phyloP scores from a whole-genome alignment of 2,113 vertebrate genomes.

The Passer montanus region DNA sequence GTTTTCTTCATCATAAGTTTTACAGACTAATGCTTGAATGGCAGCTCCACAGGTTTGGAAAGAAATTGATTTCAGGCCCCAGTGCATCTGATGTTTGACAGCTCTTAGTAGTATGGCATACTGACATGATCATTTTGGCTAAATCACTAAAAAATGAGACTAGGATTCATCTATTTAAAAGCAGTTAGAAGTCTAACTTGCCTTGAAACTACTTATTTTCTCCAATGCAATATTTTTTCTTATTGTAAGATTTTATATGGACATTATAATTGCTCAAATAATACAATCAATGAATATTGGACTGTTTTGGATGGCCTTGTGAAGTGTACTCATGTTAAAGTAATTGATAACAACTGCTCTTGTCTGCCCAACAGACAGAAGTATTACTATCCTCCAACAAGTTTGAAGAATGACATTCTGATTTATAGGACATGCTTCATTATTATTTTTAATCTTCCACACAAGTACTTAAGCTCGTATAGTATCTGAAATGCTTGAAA shows the following conservation, averaged over 20 bases:
- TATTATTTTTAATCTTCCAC: neutral
- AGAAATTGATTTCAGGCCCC: conserved; percentile 30
- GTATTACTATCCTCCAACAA: neutral
- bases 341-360: neutral
- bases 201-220: neutral
- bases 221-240: neutral
- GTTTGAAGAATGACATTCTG: neutral
- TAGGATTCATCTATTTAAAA: neutral
- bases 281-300: neutral
- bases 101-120: conserved; percentile 2
- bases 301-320: neutral
- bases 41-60: conserved; percentile 41
- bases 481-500: neutral
- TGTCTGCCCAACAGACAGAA: neutral
- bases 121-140: conserved; percentile 8
- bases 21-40: conserved; percentile 5
- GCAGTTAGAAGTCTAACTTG: neutral
- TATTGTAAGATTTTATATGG: neutral
- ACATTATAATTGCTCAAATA: neutral
- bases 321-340: neutral
- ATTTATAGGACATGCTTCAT: neutral
- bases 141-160: conserved; percentile 7
- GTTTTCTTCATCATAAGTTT: conserved; percentile 21
- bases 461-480: neutral
- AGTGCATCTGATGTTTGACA: conserved; percentile 5